phyloP scores from a whole-genome alignment of 2,113 vertebrate species.

The Etheostoma cragini region DNA sequence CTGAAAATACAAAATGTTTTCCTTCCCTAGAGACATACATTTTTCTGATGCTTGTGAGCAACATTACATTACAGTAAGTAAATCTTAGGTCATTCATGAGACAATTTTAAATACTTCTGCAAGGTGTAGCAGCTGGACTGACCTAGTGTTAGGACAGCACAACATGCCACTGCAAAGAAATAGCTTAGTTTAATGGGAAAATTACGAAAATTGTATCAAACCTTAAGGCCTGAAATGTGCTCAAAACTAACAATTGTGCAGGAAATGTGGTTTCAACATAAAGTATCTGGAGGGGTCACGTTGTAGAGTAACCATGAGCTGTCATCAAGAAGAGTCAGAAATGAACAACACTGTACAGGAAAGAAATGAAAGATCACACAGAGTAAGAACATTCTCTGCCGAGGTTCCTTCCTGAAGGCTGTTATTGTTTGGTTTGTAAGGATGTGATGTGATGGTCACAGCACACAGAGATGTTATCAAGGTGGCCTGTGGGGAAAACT shows the following conservation, averaged over 20 bases:
- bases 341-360: background rate
- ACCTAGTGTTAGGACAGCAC: background rate
- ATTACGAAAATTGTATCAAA: background rate
- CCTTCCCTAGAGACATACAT: constrained; percentile 18
- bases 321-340: background rate
- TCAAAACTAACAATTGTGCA: background rate
- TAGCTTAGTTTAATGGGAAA: background rate
- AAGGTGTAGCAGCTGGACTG: background rate
- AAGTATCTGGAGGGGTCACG: background rate
- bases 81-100: constrained; percentile 10
- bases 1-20: constrained; percentile 15
- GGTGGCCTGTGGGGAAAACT: constrained; percentile 65
- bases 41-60: constrained; percentile 24
- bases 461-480: constrained; percentile 69
- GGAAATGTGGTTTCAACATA: background rate
- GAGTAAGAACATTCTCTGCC: constrained; percentile 14
- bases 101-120: background rate
- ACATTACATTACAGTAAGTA: constrained; percentile 11
- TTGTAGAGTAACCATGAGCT: constrained; percentile 1
- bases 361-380: background rate
- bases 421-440: constrained; percentile 67
- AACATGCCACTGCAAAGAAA: background rate
- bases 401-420: constrained; percentile 55
- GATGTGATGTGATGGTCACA: constrained; percentile 61
- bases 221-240: background rate